Evolutionary conservation across 1,140 invertebrate genomes (phyloP).

Genomic region (Pteromalus puparum): DNA sequence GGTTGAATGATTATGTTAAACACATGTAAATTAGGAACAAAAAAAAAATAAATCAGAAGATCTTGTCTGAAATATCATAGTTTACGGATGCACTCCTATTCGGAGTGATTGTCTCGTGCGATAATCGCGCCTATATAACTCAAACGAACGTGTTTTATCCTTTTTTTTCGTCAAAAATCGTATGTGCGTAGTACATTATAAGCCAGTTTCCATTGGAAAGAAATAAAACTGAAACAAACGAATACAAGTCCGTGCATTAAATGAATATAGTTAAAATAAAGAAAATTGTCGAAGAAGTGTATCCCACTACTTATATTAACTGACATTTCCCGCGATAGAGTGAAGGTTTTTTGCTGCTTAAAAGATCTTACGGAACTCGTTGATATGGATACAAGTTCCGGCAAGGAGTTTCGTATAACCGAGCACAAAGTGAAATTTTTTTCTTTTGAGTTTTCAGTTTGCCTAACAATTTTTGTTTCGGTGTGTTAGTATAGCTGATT

Average conservation of each 20-base stretch:
- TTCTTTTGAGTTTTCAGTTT: not conserved
- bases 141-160: not conserved
- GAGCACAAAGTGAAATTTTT: not conserved
- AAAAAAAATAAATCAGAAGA: slow-evolving; percentile 40
- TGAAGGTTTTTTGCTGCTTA: no score
- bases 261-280: slow-evolving; percentile 9
- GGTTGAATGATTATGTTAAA: slow-evolving; percentile 9
- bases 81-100: not conserved
- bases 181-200: not conserved
- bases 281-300: not conserved
- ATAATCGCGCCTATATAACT: slow-evolving; percentile 3
- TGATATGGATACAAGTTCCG: not conserved
- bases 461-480: not conserved
- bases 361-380: not conserved
- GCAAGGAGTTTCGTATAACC: not conserved
- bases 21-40: slow-evolving; percentile 38
- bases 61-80: slow-evolving; percentile 24
- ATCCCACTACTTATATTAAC: not conserved
- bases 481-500: not conserved
- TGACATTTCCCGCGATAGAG: not conserved
- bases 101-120: slow-evolving; percentile 14
- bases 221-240: not conserved
- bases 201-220: not conserved
- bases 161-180: not conserved
- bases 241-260: slow-evolving; percentile 14